Base-by-base conservation (phyloP, 2,888 invertebrate species). In the Agrotis puta region DNA sequence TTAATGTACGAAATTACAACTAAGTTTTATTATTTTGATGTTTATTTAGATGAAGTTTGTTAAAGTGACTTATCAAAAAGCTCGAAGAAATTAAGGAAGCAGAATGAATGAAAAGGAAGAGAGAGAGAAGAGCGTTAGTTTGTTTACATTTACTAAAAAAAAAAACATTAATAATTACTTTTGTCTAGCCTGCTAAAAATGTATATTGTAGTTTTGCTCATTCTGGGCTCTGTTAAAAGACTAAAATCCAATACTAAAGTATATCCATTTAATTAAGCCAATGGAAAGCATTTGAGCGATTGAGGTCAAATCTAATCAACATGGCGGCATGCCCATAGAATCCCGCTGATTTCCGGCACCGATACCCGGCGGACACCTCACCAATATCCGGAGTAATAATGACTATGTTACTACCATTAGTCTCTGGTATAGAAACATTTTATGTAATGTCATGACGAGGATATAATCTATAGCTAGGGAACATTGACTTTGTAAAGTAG, bases 351-450 rank as follows among this genome's bases (percentile, higher is more conserved):
- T 72, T 84, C 79, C 84, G 79, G 70, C 70, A 56, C 62, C 47
- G 27, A 74, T 79, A 75, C 57, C 48, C 61, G 53, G 43, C 68
- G 58, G 70, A 70, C 67, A 79, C 70, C 74, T 61, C 47, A 66
- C 68, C 61, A 85, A 84, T 85, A 77, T 83, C 79, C 84, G 86
- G 77, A 72, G 70, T 83, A 68, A 79, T 84, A 83, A 80, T 72
- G 70, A 74, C 62, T 64, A 54, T 45, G 58, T 48, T 72, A 75
- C 73, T 64, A 72, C 74, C 73, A 70, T 70, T 67, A 70, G 43
- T 64, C 48, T 63, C 45, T 47, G 56, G n/a, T 51, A 68, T 64
- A 57, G 48, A 70, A 64, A 75, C 47, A 58, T 67, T 61, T 53
- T 71, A 48, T 70, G 51, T 68, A 39, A 58, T 62, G 63, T 61